These are phyloP conservation scores for Dendrolimus kikuchii DNA, from an alignment of 1,140 invertebrate genomes.

Conservation along the genomic window DNA sequence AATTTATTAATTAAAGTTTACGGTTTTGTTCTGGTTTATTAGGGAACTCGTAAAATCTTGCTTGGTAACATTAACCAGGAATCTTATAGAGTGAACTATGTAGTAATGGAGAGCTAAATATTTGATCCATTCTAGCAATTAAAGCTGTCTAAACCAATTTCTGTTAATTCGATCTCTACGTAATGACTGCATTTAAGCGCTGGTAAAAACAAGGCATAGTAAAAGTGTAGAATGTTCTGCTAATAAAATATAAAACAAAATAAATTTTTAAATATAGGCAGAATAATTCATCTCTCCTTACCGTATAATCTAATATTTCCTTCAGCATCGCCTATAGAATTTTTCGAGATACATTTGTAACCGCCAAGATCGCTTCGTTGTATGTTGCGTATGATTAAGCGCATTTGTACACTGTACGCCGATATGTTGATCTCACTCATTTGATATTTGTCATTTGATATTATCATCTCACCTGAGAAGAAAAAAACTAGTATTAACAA, in stretches of 20 bases:
- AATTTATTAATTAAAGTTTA: no score
- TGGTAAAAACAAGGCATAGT: no score
- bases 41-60: no score
- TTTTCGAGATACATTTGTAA: conserved; percentile 95
- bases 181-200: no score
- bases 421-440: conserved; percentile 83
- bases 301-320: conserved; percentile 90
- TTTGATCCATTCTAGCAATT: no score
- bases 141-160: no score
- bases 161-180: no score
- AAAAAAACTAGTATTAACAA: conserved; percentile 21
- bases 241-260: conserved; percentile 3
- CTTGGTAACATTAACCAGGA: no score
- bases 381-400: conserved; percentile 82
- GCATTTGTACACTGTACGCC: conserved; percentile 86
- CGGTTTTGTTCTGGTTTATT: no score
- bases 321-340: conserved; percentile 91
- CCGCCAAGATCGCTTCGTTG: conserved; percentile 86
- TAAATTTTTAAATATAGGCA: conserved; percentile 1
- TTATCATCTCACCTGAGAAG: conserved; percentile 89
- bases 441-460: conserved; percentile 84
- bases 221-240: background rate
- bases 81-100: no score
- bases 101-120: no score
- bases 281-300: conserved; percentile 60